These are phyloP conservation scores for Camponotus floridanus DNA, from an alignment of 1,140 invertebrate species.

Conservation along the genomic window DNA sequence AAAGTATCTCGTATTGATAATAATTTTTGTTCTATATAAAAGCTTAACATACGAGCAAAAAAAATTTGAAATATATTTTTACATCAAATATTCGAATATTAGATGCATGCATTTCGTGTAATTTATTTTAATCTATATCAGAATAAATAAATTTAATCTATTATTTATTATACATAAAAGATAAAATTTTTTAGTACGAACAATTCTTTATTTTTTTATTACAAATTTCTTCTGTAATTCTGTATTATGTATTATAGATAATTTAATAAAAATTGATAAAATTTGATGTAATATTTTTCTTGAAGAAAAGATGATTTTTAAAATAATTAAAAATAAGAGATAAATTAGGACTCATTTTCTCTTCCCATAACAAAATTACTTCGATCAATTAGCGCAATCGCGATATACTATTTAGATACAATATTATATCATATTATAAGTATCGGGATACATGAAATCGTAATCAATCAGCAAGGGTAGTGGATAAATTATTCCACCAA, in stretches of 20 bases:
- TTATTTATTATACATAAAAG: background rate
- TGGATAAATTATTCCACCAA: constrained; percentile 11
- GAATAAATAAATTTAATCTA: constrained; percentile 14
- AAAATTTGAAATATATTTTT: background rate
- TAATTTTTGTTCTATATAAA: background rate
- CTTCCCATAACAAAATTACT: background rate
- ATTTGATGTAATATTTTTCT: background rate
- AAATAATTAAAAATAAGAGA: background rate
- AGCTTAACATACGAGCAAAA: background rate
- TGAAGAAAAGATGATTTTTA: background rate
- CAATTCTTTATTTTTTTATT: background rate
- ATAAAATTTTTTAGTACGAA: background rate
- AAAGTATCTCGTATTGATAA: background rate
- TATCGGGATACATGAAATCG: background rate
- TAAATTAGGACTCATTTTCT: background rate
- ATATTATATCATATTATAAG: background rate
- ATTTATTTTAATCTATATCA: background rate
- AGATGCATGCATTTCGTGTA: constrained; percentile 11
- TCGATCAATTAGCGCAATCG: background rate
- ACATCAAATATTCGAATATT: constrained; percentile 25
- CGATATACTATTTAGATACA: background rate
- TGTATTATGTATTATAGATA: background rate
- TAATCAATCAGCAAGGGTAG: background rate
- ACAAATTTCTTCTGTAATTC: background rate
- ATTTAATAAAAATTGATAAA: background rate